phyloP scores from a whole-genome alignment of 2,888 invertebrate genomes.

The Ophonus ardosiacus region DNA sequence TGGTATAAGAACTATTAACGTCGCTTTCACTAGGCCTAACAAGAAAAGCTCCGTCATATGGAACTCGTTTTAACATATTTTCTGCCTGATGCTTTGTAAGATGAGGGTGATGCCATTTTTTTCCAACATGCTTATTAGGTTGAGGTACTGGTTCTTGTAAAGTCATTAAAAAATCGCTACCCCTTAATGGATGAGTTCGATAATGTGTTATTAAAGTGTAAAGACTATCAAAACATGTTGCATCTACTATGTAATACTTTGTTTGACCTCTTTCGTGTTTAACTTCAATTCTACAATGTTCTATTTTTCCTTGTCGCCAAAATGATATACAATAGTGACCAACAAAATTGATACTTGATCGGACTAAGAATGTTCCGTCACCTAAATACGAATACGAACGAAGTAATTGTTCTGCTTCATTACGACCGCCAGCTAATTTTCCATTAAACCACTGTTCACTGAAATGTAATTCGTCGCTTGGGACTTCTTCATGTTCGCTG shows the following conservation, averaged over 20 bases:
- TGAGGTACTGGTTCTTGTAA: constrained; percentile 95
- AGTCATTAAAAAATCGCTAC: constrained; percentile 93
- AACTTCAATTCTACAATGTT: constrained; percentile 94
- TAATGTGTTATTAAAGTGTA: constrained; percentile 95
- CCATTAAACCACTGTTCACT: constrained; percentile 97
- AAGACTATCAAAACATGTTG: constrained; percentile 92
- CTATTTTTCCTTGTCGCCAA: constrained; percentile 92
- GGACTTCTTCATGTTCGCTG: constrained; percentile 81
- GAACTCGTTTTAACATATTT: constrained; percentile 89
- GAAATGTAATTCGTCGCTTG: constrained; percentile 93
- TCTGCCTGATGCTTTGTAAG: constrained; percentile 91
- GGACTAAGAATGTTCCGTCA: constrained; percentile 94
- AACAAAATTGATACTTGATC: constrained; percentile 96
- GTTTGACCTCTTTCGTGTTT: constrained; percentile 92
- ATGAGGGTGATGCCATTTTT: constrained; percentile 94
- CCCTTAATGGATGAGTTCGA: constrained; percentile 89
- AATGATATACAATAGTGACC: constrained; percentile 97
- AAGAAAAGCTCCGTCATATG: constrained; percentile 95
- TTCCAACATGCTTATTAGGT: constrained; percentile 94
- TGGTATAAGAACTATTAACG: constrained; percentile 90
- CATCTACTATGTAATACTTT: constrained; percentile 94
- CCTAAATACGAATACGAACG: constrained; percentile 88
- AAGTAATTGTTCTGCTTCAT: constrained; percentile 88
- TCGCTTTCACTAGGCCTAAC: constrained; percentile 95
- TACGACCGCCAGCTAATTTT: constrained; percentile 86